Evolutionary conservation across 2,888 invertebrate genomes (phyloP), one percentile per base, ranked within the genome.

Genomic region (Hypomecis punctinalis): DNA sequence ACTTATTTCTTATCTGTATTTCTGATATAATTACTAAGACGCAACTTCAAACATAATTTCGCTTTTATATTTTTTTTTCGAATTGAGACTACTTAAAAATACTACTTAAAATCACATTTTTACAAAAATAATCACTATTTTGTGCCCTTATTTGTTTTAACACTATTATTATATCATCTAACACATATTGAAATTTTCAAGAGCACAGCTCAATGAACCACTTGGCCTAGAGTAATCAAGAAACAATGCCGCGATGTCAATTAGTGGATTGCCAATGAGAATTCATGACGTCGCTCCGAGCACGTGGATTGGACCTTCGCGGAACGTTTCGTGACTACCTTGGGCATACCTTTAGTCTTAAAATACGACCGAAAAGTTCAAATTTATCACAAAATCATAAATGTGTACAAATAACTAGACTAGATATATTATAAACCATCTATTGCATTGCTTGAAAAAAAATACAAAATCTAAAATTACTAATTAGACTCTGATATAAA

Each of bases 121-220:
- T 52, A 52, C 33, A 40, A 40, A 54, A 54, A 54, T 35, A 54
- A 36, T 40, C 11, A 42, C 48, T 57, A 42, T 57, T 57, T 57
- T 57, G 57, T 57, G 57, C 57, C 57, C 57, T 59, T 49, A 49
- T 8, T 33, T 9, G 33, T 51, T 46, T 13, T 56, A 37, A 36
- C 11, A 56, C 55, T 56, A 56, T 46, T 13, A 52, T 40, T 52
- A 40, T 36, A 37, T 7, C 9, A 36, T 37, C n/a, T 7, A 37
- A 37, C 9, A 11, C 5, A 51, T 51, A 51, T 37, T 13, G 37
- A n/a, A 51, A 11, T 11, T 5, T 7, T 11, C 11, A 51, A 13
- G 13, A 48, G 36, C 6, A 48, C 6, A 1, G 8, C 8, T 51
- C 37, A 11, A 13, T 6, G 7, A 7, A 13, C 37, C 7, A 36